Base-by-base conservation (phyloP, 2,888 invertebrate genomes). In the Phengaris arion region DNA sequence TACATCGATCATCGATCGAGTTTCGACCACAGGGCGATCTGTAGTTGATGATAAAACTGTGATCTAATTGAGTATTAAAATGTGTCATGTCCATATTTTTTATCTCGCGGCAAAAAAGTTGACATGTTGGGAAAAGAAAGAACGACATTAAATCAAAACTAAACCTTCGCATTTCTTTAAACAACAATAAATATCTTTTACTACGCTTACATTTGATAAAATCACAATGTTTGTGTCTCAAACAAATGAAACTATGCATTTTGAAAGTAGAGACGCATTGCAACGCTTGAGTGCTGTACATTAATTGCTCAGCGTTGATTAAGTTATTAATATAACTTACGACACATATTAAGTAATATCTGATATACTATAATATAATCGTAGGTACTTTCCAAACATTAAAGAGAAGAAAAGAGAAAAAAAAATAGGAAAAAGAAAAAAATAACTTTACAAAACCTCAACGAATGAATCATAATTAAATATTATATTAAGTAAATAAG, bases 311-410 rank as follows among this genome's bases (percentile, higher is more conserved):
- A 72, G 35, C 35, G 35, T 54, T 72, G 35, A 72, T 72, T 54
- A 35, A 72, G 51, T 54, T 72, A 72, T 72, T 52, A 72, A 72
- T 54, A 72, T 54, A 72, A 72, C 72, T 72, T 72, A 52, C 72
- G 13, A 15, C n/a, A 70, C 12, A 35, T 52, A 72, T 72, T 72
- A 72, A 54, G 52, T 72, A 51, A 70, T 52, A 48, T 52, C 69
- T 69, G 5, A 46, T n/a, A 46, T 68, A 46, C n/a, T 46, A 46
- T 68, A 57, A 57, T n/a, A 55, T 55, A n/a, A n/a, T 15, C 55
- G 6, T 57, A n/a, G 7, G 1, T 59, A 22, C 22, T 12, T 59
- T 59, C 10, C 10, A 59, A 57, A 57, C 2, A 4, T 15, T 57
- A 3, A 59, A 5, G 9, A 52, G 12, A 52, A 52, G 12, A 52